phyloP scores from a whole-genome alignment of 2,888 invertebrate genomes.

The Xiphydria camelus region DNA sequence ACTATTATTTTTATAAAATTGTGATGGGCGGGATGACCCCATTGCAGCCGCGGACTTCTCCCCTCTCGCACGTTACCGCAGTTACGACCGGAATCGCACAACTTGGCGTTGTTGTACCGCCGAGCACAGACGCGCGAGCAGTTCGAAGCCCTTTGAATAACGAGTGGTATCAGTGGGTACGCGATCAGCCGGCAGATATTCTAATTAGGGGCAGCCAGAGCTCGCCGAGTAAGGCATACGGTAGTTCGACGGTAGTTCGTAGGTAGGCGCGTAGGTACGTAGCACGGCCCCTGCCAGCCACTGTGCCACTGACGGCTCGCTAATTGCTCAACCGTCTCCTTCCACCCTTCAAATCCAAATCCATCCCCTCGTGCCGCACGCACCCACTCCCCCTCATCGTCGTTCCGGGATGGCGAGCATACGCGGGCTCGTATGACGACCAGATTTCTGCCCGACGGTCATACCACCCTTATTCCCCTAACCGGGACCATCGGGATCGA shows the following conservation, averaged over 20 bases:
- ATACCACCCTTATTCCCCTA: constrained; percentile 16
- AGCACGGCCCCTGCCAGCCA: constrained; percentile 47
- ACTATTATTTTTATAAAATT: no score
- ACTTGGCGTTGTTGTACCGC: no score
- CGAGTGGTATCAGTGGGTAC: constrained; percentile 1
- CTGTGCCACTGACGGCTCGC: constrained; percentile 58
- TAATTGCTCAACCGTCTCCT: constrained; percentile 54
- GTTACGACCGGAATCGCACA: no score
- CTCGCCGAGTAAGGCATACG: constrained; percentile 45
- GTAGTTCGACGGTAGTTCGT: constrained; percentile 19
- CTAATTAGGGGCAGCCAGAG: constrained; percentile 48
- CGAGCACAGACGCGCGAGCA: no score
- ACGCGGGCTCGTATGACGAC: constrained; percentile 29
- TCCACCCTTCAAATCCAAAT: constrained; percentile 53
- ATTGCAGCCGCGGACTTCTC: no score
- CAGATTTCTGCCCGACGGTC: constrained; percentile 32
- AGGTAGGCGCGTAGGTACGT: constrained; percentile 22
- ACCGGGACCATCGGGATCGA: no score
- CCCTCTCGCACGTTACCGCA: no score
- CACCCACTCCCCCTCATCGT: neutral
- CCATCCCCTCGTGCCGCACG: constrained; percentile 40
- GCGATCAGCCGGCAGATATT: constrained; percentile 32
- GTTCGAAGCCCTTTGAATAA: constrained; percentile 1
- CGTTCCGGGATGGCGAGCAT: constrained; percentile 28
- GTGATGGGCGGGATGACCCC: no score